phyloP scores from a whole-genome alignment of 2,797 vertebrate species.

The Tinamus major region DNA sequence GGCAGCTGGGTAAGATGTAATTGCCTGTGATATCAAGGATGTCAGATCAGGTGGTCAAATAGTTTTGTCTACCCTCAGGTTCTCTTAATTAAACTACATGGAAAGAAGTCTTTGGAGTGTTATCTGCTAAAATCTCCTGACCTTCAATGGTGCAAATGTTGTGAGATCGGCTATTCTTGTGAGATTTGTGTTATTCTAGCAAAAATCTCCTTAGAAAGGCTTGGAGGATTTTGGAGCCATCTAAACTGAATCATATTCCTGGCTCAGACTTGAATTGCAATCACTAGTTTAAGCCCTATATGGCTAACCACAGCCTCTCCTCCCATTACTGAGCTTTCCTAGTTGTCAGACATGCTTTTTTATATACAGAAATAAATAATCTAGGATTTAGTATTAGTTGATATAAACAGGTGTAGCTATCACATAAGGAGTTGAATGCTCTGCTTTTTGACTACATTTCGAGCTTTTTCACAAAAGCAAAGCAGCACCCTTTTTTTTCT shows the following conservation, averaged over 20 bases:
- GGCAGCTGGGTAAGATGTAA: not conserved
- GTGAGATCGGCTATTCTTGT: not conserved
- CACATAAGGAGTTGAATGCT: not conserved
- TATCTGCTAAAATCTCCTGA: slow-evolving; percentile 42
- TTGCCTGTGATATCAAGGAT: not conserved
- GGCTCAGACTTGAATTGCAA: not conserved
- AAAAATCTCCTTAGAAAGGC: not conserved
- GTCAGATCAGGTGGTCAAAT: slow-evolving; percentile 50
- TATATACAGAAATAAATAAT: slow-evolving; percentile 31
- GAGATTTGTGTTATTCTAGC: not conserved
- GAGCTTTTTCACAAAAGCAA: slow-evolving; percentile 32
- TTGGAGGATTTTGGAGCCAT: slow-evolving; percentile 11
- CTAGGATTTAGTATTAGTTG: not conserved
- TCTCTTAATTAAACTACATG: slow-evolving; percentile 52
- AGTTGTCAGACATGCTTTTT: not conserved
- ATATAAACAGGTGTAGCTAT: slow-evolving; percentile 22
- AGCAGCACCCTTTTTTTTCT: not conserved
- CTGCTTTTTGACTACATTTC: slow-evolving; percentile 1
- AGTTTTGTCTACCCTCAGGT: slow-evolving; percentile 27
- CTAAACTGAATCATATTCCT: not conserved
- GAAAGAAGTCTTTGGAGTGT: slow-evolving; percentile 12
- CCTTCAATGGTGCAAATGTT: not conserved
- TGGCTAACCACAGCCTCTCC: not conserved
- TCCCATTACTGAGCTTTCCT: not conserved
- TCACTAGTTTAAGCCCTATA: not conserved